phyloP scores from a whole-genome alignment of 2,797 vertebrate genomes.

The Myotis pilosus region DNA sequence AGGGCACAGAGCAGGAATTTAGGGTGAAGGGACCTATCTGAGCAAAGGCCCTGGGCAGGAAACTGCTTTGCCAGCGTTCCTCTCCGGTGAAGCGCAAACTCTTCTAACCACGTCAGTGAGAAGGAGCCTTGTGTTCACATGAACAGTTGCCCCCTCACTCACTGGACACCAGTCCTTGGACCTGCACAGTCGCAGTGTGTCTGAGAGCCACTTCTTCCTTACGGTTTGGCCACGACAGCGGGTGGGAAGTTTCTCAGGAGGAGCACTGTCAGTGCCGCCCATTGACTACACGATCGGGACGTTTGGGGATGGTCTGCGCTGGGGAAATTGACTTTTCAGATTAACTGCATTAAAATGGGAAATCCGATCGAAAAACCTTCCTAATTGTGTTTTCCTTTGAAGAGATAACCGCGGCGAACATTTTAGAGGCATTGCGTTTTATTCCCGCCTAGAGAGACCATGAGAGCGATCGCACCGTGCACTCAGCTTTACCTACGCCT shows the following conservation, averaged over 20 bases:
- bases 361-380: slow-evolving; percentile 34
- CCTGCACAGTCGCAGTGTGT: background rate
- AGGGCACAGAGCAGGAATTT: background rate
- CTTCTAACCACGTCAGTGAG: background rate
- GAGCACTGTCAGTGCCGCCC: slow-evolving; percentile 26
- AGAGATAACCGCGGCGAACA: background rate
- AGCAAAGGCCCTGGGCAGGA: background rate
- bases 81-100: background rate
- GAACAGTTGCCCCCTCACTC: background rate
- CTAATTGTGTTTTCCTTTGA: slow-evolving; percentile 50
- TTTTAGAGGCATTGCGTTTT: background rate
- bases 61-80: background rate
- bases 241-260: slow-evolving; percentile 58
- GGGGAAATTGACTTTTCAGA: slow-evolving; percentile 72
- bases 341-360: slow-evolving; percentile 66
- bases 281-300: slow-evolving; percentile 55
- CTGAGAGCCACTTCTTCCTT: background rate
- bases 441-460: background rate
- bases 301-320: slow-evolving; percentile 7
- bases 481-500: background rate
- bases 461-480: accelerated
- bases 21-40: background rate
- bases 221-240: background rate
- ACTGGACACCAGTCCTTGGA: background rate
- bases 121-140: background rate